Base-by-base conservation (phyloP, 2,797 vertebrate genomes). In the Emydoidea blandingii region DNA sequence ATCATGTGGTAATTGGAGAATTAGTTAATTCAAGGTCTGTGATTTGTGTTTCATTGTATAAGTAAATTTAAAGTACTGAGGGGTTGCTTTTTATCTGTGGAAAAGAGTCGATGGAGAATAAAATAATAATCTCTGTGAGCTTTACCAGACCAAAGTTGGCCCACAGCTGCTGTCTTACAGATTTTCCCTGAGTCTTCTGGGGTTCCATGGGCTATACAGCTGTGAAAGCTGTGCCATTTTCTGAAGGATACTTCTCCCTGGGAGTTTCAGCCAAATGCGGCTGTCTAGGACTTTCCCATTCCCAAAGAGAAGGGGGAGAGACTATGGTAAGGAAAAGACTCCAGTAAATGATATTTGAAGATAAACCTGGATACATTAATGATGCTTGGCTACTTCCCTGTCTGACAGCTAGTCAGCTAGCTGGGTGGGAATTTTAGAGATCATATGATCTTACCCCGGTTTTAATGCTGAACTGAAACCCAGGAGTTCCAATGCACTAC, bases 101-200 rank as follows among this genome's bases (percentile, higher is more conserved):
- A 82, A 47, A 41, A 29, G 8, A 56, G 44, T 25, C 34, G 41
- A 11, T 59, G 78, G 19, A 59, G 52, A 18, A 7, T 74, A 87
- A 53, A 31, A 29, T 52, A n/a, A 37, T 18, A n/a, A 31, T 57
- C 34, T 0, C 0, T 37, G 25, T 85, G 65, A 79, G 37, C 47
- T 50, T 85, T 4, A 72, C 4, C 34, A 29, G 76, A 53, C 12
- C 47, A 57, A 53, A 2, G 9, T 89, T 79, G 57, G 31, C 16
- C 52, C 31, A 2, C 25, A 49, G 57, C 31, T 0, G 5, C 65
- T 82, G 68, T 18, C 41, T 57, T 37, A 5, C 19, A n/a, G 9
- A 9, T 29, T 90, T 16, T 14, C 68, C 29, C 53, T 79, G 57
- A 31, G 14, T 0, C 0, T 31, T 6, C 2, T 0, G 0, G 11